Evolutionary conservation across 2,113 vertebrate species (phyloP), one percentile per base, ranked within the genome.

Genomic region (Ictalurus punctatus): DNA sequence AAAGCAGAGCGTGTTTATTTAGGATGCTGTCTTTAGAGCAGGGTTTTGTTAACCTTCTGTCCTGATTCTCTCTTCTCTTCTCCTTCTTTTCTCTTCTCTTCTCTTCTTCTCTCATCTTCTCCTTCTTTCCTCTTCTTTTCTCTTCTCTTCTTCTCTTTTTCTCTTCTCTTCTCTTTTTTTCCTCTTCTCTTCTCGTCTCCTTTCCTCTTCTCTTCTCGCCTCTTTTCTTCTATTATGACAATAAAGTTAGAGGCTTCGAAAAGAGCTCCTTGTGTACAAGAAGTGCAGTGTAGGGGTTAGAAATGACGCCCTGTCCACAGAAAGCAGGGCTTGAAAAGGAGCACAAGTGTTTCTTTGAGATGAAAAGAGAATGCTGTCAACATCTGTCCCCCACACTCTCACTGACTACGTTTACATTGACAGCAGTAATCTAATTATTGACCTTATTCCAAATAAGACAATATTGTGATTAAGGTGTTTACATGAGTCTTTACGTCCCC

Each of bases 1-100:
- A 92, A 93, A 93, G 91, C 23, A 61, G 34, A 90, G 90, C 83
- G 92, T 91, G 65, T 94, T 93, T 92, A 93, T 93, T 91, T 92
- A 91, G 93, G 93, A 92, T 90, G 71, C 54, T 93, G 92, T 92
- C 93, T 93, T 95, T 94, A 94, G 90, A 69, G 69, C 91, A 91
- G 89, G 90, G 92, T 91, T 94, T 92, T 94, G 92, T 95, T 94
- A 94, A 92, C 91, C 88, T 90, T 87, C 54, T 80, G 91, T 90
- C 92, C 16, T 83, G 52, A 83, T 21, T 19, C 56, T 17, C 3
- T 52, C 9, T 30, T 6, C 6, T 61, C 7, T 23, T 5, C 19
- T 13, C 0, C 23, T 13, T 63, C 19, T 61, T 2, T n/a, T 10
- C 3, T 52, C 9, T 30, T 6, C 6, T 61, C 3, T 23, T 1